Conservation (phyloP, 2,113 vertebrate species). For the Boleophthalmus pectinirostris region DNA sequence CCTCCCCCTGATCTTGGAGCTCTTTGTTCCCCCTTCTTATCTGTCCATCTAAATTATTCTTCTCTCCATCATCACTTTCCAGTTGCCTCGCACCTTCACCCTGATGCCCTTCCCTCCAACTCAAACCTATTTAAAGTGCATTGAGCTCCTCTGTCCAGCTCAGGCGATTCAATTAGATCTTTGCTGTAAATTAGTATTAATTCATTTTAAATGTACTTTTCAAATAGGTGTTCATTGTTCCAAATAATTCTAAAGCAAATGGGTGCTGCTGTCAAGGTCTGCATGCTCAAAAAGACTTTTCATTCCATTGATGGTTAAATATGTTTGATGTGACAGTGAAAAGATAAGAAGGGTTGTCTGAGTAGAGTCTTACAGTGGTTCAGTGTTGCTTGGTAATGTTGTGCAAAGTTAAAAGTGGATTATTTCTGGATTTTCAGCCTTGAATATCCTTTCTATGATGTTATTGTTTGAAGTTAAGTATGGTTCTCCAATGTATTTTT, state of each 20-base stretch:
- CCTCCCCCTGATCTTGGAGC: slow-evolving; percentile 45
- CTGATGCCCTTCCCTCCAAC: slow-evolving; percentile 55
- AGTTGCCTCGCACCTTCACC: slow-evolving; percentile 45
- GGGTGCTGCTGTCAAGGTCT: slow-evolving; percentile 55
- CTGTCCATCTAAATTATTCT: slow-evolving; percentile 72
- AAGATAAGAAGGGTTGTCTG: slow-evolving; percentile 12
- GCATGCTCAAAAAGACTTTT: slow-evolving; percentile 54
- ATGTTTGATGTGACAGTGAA: slow-evolving; percentile 38
- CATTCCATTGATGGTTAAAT: slow-evolving; percentile 46
- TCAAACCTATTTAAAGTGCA: slow-evolving; percentile 61
- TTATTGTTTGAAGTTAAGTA: neutral
- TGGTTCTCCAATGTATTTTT: neutral
- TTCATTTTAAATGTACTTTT: slow-evolving; percentile 54
- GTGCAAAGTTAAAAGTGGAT: slow-evolving; percentile 9
- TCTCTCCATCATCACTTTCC: slow-evolving; percentile 45
- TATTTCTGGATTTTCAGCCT: slow-evolving; percentile 8
- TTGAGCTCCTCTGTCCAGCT: slow-evolving; percentile 60
- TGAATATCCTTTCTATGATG: neutral
- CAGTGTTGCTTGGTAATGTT: slow-evolving; percentile 22
- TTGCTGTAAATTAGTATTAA: slow-evolving; percentile 30
- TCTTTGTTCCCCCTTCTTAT: slow-evolving; percentile 61
- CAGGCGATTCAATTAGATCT: slow-evolving; percentile 67
- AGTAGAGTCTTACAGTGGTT: slow-evolving; percentile 22
- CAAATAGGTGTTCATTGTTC: slow-evolving; percentile 50
- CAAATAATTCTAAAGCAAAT: slow-evolving; percentile 33